phyloP scores from a whole-genome alignment of 1,140 invertebrate genomes.

The Proales similis region DNA sequence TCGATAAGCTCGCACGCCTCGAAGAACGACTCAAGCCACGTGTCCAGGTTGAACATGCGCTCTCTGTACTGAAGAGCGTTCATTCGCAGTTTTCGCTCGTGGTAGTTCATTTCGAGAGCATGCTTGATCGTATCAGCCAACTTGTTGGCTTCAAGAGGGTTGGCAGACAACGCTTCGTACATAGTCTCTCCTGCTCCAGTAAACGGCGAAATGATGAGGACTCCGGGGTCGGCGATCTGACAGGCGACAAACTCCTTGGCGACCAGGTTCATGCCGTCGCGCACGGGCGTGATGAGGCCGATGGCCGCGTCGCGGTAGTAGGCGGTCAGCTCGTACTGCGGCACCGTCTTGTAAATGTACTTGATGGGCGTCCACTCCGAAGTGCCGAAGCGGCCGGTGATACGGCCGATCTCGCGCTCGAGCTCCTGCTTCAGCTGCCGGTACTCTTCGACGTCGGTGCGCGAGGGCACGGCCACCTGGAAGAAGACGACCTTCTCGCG shows the following conservation, averaged over 20 bases:
- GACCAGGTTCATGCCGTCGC: constrained; percentile 86
- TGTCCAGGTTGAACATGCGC: constrained; percentile 67
- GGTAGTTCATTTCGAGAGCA: constrained; percentile 78
- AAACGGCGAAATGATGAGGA: constrained; percentile 78
- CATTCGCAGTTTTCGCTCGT: constrained; percentile 74
- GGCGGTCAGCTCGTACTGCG: constrained; percentile 71
- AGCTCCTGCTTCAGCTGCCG: constrained; percentile 82
- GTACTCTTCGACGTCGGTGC: constrained; percentile 81
- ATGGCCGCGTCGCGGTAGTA: constrained; percentile 72
- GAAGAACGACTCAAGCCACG: constrained; percentile 78
- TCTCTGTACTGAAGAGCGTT: constrained; percentile 71
- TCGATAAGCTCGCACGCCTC: constrained; percentile 45
- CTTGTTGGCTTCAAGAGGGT: constrained; percentile 78
- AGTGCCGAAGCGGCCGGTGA: constrained; percentile 69
- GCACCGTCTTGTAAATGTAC: constrained; percentile 77
- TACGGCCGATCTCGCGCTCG: constrained; percentile 75
- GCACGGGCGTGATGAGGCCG: constrained; percentile 71
- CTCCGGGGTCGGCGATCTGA: constrained; percentile 73
- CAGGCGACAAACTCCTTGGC: constrained; percentile 87
- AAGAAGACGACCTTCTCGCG: constrained; percentile 69
- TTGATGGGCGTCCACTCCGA: constrained; percentile 82
- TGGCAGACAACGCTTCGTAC: constrained; percentile 71
- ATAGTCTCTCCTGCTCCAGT: constrained; percentile 64
- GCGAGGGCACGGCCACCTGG: constrained; percentile 77
- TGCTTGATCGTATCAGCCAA: constrained; percentile 76